Base-by-base conservation (phyloP, 2,797 vertebrate genomes). In the Aulostomus chinensis region DNA sequence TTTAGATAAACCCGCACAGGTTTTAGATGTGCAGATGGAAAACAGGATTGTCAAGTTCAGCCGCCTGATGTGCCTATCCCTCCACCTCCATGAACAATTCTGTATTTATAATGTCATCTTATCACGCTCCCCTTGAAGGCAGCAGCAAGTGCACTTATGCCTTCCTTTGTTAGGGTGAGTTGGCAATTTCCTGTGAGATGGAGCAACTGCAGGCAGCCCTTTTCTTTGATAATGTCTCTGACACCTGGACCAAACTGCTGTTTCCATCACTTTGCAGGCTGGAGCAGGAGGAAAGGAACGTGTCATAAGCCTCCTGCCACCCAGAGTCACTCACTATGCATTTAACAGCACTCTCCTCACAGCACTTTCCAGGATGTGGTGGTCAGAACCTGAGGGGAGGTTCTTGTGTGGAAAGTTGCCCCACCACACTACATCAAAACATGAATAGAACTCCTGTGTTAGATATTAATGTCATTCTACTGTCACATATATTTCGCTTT, bases 141-240 rank as follows among this genome's bases (percentile, higher is more conserved):
- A 69, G 82, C 92, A 91, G 94, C 92, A 92, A 93, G 93, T 93
- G 93, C 93, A 92, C 93, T 96, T 94, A 94, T 93, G 92, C 93
- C 93, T 96, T 92, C 92, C 92, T 96, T 97, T 98, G 94, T 98
- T 95, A 96, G 94, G 93, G 93, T 93, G 94, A 97, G 94, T 94
- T 96, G 92, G 94, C 94, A 97, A 93, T 98, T 94, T 96, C 94
- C 91, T 92, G 88, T 51, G 88, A 94, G 93, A 96, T 93, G 89
- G 92, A 96, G 88, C 90, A 90, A 94, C 94, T 93, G 89, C 89
- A 93, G 93, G 93, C 92, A 94, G 93, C 92, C 88, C 89, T 93
- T 92, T 94, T 93, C 93, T 92, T 90, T 90, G 67, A 95, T 94
- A 94, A 95, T 93, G 93, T 94, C 91, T 89, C 93, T 93, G 93